Evolutionary conservation across 2,888 invertebrate species (phyloP).

Genomic region (Anoplius nigerrimus): DNA sequence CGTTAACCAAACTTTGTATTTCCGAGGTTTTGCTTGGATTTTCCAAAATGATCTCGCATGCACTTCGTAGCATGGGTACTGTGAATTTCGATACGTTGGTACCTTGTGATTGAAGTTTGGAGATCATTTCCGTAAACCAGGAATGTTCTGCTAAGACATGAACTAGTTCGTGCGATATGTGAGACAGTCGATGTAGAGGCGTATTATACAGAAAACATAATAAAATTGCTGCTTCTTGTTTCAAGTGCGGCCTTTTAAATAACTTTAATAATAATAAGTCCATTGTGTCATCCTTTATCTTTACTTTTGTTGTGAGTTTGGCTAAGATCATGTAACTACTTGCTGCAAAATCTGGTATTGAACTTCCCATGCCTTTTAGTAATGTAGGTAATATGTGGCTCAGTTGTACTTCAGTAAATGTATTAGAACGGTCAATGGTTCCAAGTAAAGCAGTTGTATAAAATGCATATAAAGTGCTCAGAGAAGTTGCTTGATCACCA

Average conservation of each 20-base stretch:
- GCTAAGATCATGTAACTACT: slow-evolving; percentile 85
- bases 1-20: slow-evolving; percentile 77
- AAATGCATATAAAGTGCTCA: slow-evolving; percentile 87
- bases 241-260: slow-evolving; percentile 77
- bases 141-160: slow-evolving; percentile 75
- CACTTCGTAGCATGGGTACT: slow-evolving; percentile 77
- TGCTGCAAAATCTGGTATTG: slow-evolving; percentile 83
- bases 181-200: slow-evolving; percentile 76
- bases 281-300: slow-evolving; percentile 78
- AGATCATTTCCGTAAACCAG: slow-evolving; percentile 77
- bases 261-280: slow-evolving; percentile 80
- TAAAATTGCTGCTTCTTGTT: slow-evolving; percentile 81
- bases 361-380: slow-evolving; percentile 83
- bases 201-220: slow-evolving; percentile 84
- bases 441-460: slow-evolving; percentile 86
- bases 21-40: slow-evolving; percentile 72
- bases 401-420: slow-evolving; percentile 81
- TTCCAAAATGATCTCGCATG: slow-evolving; percentile 76
- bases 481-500: slow-evolving; percentile 78
- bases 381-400: slow-evolving; percentile 83
- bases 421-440: slow-evolving; percentile 78
- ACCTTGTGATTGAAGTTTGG: slow-evolving; percentile 77
- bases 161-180: slow-evolving; percentile 77
- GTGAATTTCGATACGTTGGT: slow-evolving; percentile 79
- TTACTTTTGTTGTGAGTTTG: slow-evolving; percentile 81